Conservation (phyloP, 92 coral and sea anemone species). For the Muricea muricata region DNA sequence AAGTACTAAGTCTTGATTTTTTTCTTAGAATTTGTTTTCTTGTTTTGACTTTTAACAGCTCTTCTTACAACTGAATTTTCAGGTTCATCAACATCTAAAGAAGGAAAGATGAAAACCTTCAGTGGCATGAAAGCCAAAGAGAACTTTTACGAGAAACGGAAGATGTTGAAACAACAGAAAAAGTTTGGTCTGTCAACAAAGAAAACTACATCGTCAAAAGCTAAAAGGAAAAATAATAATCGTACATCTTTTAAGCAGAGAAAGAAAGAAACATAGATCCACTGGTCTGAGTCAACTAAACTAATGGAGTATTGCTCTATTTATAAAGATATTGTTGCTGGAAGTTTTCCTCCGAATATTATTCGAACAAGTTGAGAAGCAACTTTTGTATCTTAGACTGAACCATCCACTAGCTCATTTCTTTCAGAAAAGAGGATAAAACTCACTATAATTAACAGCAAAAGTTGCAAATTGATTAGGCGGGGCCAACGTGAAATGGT, state of each 20-base stretch:
- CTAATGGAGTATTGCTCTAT: too few relatives aligned
- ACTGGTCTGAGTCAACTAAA: too few relatives aligned
- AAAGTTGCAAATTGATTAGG: too few relatives aligned
- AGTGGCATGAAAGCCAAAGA: slow-evolving; percentile 87
- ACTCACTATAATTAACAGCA: too few relatives aligned
- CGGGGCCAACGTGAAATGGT: too few relatives aligned
- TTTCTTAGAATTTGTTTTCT: neutral
- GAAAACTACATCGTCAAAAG: slow-evolving; percentile 47
- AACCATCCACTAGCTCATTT: too few relatives aligned
- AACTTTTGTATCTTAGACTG: too few relatives aligned
- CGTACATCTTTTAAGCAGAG: slow-evolving; percentile 41
- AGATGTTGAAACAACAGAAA: slow-evolving; percentile 55
- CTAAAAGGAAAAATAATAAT: slow-evolving; percentile 13
- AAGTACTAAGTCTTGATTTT: neutral
- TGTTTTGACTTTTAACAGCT: neutral
- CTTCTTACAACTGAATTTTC: neutral
- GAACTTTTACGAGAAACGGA: slow-evolving; percentile 52
- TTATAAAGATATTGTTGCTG: too few relatives aligned
- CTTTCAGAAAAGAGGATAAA: too few relatives aligned
- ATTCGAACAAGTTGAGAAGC: too few relatives aligned
- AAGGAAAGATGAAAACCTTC: slow-evolving; percentile 65
- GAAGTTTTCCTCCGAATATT: too few relatives aligned
- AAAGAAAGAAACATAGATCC: slow-evolving; percentile 21
- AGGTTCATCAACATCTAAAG: slow-evolving; percentile 54
- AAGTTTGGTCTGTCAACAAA: slow-evolving; percentile 7